Evolutionary conservation across 2,797 vertebrate genomes (phyloP).

Genomic region (Cynopterus sphinx): DNA sequence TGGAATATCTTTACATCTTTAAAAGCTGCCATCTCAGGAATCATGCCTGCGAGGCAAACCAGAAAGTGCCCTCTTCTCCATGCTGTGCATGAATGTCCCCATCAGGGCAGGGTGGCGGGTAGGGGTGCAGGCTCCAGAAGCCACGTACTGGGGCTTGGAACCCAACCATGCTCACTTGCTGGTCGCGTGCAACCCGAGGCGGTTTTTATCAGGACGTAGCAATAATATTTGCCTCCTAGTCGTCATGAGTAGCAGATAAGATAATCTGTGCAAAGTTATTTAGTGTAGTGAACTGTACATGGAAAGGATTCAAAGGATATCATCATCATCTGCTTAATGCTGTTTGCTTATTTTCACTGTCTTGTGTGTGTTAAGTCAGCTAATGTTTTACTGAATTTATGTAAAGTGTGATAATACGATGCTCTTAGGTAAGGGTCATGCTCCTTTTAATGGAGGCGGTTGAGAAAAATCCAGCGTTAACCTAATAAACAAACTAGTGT

Average conservation of each 20-base stretch:
- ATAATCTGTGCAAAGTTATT: background rate
- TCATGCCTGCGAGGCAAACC: background rate
- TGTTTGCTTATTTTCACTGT: background rate
- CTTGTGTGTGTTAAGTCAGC: background rate
- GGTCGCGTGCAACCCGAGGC: background rate
- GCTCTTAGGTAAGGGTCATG: background rate
- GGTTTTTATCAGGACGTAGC: background rate
- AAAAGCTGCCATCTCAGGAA: background rate
- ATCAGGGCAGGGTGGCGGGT: background rate
- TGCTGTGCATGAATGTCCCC: background rate
- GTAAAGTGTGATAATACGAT: background rate
- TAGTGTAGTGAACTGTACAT: background rate
- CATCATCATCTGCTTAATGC: background rate
- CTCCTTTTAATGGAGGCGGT: background rate
- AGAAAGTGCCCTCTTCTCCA: background rate
- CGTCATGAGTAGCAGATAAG: background rate
- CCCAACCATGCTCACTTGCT: background rate
- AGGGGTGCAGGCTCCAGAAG: background rate
- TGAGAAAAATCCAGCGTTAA: conserved; percentile 27
- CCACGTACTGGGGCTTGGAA: background rate
- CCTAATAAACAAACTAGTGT: background rate
- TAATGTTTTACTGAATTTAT: background rate
- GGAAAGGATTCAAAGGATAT: background rate
- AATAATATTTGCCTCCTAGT: background rate
- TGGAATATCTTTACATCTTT: background rate